Evolutionary conservation across 2,888 invertebrate species (phyloP), one percentile per base, ranked within the genome.

Genomic region (Cantharis rufa): DNA sequence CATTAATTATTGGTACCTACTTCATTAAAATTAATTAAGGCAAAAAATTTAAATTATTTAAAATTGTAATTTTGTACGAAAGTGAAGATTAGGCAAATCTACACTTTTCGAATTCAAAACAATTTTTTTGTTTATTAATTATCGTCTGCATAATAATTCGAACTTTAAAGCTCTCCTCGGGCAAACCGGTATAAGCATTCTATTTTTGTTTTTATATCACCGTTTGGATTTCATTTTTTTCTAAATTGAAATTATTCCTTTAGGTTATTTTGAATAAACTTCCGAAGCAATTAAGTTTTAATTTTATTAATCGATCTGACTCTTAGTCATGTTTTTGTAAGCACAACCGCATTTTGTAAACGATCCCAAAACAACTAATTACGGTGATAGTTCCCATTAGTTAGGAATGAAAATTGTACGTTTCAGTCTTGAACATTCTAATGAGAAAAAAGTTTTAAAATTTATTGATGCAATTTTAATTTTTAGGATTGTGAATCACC

Each of bases 401-500:
- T n/a, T 48, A 48, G n/a, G n/a, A 48, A 48, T 48, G 48, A 48
- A n/a, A 48, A 48, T 48, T 48, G 9, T n/a, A 48, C n/a, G n/a
- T 48, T 48, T 1, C 11, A 28, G 3, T 11, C 28, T 28, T 28
- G 28, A 28, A 3, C 63, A 63, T 62, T n/a, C 62, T 21, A 21
- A 21, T 21, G 16, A 16, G 15, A 16, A 62, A 62, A n/a, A 15
- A 16, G 18, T 11, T 16, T 5, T 21, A 5, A 63, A 63, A 63
- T 63, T 63, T 63, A 7, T 21, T 15, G 3, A 18, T 63, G 10
- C 11, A 66, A 21, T 3, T 21, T 16, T 13, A 66, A 66, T 66
- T 62, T 68, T 71, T 48, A 75, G 75, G 9, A 64, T 71, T 16
- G 27, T 71, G 3, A 71, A 77, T 70, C 71, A 66, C 21, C 18